Evolutionary conservation across 2,113 vertebrate genomes (phyloP).

Genomic region (Callionymus lyra): DNA sequence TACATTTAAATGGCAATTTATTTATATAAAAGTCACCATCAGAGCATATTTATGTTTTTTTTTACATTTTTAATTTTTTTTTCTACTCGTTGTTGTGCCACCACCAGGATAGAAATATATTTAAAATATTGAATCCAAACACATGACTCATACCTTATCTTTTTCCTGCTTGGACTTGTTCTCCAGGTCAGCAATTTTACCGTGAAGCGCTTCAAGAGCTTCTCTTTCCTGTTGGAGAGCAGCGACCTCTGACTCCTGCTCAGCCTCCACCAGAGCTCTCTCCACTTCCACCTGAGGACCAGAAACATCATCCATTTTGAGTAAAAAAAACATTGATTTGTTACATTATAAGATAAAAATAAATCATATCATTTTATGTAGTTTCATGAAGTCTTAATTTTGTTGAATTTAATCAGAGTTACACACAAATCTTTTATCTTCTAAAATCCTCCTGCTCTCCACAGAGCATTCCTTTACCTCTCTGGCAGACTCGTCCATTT

Average conservation of each 20-base stretch:
- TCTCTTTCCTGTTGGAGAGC: conserved; percentile 88
- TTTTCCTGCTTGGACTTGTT: conserved; percentile 82
- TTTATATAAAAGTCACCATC: too few relatives aligned
- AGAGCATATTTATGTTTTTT: too few relatives aligned
- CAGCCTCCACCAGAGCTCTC: conserved; percentile 86
- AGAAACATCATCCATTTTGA: conserved; percentile 13
- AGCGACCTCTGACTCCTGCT: conserved; percentile 83
- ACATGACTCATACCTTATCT: conserved; percentile 75
- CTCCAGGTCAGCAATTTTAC: conserved; percentile 83
- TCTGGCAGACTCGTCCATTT: conserved; percentile 87
- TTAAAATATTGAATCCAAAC: conserved; percentile 3
- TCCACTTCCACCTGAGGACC: conserved; percentile 86
- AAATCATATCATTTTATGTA: too few relatives aligned
- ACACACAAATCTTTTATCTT: too few relatives aligned
- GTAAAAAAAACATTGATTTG: too few relatives aligned
- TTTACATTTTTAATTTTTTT: too few relatives aligned
- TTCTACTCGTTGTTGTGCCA: too few relatives aligned
- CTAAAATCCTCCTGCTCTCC: background rate
- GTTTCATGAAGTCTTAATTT: too few relatives aligned
- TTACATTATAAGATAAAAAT: too few relatives aligned
- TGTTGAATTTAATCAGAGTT: too few relatives aligned
- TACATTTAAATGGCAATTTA: too few relatives aligned
- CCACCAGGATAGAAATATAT: too few relatives aligned
- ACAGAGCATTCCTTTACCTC: conserved; percentile 66
- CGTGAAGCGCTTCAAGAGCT: conserved; percentile 79